A percentile compares a stretch with the other conserved stretches of the same genome.
Evolutionary conservation across 2,888 invertebrate genomes (phyloP).

Genomic region (Euphydryas editha): DNA sequence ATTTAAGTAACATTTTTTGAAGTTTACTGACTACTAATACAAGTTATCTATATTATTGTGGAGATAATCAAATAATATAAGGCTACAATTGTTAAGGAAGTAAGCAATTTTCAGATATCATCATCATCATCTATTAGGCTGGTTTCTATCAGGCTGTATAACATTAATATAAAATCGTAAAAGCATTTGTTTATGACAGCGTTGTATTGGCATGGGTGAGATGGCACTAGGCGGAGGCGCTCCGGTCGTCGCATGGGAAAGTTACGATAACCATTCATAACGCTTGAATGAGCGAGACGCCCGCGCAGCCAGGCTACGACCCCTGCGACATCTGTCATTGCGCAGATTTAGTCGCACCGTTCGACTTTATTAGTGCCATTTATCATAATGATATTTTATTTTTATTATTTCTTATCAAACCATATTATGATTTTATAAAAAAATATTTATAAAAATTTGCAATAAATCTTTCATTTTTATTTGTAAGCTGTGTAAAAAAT

Average conservation of each 20-base stretch:
- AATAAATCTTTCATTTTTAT: neutral
- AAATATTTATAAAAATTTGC: too few species aligned
- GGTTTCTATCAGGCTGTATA: neutral
- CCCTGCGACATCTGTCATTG: conserved; percentile 22
- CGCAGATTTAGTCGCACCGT: conserved; percentile 18
- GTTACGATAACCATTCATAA: conserved; percentile 79
- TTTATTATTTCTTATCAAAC: neutral
- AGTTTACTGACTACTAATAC: too few species aligned
- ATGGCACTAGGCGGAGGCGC: conserved; percentile 51
- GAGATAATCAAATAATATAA: too few species aligned
- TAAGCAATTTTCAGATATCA: too few species aligned
- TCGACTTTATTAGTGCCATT: conserved; percentile 4
- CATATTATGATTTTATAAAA: too few species aligned
- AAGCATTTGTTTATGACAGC: neutral
- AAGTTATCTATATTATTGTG: too few species aligned
- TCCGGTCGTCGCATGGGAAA: conserved; percentile 74
- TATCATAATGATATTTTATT: neutral
- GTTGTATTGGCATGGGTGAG: conserved; percentile 3
- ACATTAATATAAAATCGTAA: neutral
- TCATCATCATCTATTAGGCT: too few species aligned
- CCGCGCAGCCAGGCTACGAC: conserved; percentile 50
- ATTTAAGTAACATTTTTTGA: too few species aligned
- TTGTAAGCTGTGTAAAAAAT: neutral
- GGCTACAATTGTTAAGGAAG: too few species aligned
- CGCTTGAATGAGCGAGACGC: conserved; percentile 77